Base-by-base conservation (phyloP, 2,797 vertebrate species). In the Falco naumanni region DNA sequence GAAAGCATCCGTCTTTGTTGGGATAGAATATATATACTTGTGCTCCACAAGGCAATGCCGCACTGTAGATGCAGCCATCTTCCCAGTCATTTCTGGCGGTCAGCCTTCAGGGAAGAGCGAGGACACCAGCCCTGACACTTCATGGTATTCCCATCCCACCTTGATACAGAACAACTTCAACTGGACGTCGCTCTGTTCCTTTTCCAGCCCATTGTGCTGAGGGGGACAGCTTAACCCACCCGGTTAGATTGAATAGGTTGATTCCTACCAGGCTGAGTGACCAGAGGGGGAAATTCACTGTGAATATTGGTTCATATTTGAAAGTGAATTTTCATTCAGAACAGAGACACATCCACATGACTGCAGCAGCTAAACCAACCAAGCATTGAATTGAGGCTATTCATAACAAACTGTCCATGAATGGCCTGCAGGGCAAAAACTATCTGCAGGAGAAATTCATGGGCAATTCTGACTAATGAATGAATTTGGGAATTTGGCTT, bases 331-430 rank as follows among this genome's bases (percentile, higher is more conserved):
- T 97, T 90, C 79, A 86, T 94, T 95, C 79, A 86, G 82, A 96
- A 76, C 65, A 78, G 89, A 93, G 61, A 18, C 34, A 69, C 2
- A 0, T 95, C 84, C 90, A 89, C 89, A 91, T 78, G 90, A 89
- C 61, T 86, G 84, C 93, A 81, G 92, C 76, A 94, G 94, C 89
- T 95, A 95, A 96, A 93, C 90, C 89, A 96, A 87, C 87, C 93
- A 96, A 96, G 93, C 94, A 96, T 92, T 96, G 95, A 96, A 96
- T 93, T 94, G 95, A 95, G 82, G 84, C 92, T 96, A 95, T 96
- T 95, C 87, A 90, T 95, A 97, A 97, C 84, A 95, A 96, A 95
- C 87, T 95, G 84, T 86, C 94, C 94, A 95, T 92, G 89, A 95
- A 88, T 84, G 90, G 92, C 96, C 93, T 94, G 91, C 83, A 84